A percentile compares a stretch with the other conserved stretches of the same genome.
These are phyloP conservation scores for Spatulosminthurus flaviceps DNA, from an alignment of 2,888 invertebrate species.

Conservation along the genomic window DNA sequence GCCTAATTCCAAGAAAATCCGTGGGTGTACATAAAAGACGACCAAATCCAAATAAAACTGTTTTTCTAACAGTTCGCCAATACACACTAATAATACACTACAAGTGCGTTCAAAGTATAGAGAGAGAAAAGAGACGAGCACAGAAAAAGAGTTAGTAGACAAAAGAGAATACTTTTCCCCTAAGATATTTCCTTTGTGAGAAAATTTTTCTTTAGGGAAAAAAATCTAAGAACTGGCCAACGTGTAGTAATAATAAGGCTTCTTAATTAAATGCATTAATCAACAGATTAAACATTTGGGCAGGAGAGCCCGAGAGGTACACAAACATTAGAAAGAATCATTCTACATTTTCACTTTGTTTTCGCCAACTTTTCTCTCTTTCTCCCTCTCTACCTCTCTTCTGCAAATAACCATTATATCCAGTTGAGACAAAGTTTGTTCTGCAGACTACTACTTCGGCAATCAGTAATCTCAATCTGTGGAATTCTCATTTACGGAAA, in stretches of 20 bases:
- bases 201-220: constrained; percentile 3
- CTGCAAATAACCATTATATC: constrained; percentile 7
- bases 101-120: background rate
- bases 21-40: background rate
- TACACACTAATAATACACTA: constrained; percentile 9
- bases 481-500: constrained; percentile 20
- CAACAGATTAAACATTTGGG: constrained; percentile 39
- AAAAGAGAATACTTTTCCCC: too few species aligned
- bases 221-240: background rate
- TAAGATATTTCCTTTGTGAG: too few species aligned
- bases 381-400: too few species aligned
- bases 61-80: background rate
- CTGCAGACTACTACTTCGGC: background rate
- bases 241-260: constrained; percentile 31
- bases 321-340: background rate
- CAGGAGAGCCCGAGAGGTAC: background rate
- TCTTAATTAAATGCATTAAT: constrained; percentile 46
- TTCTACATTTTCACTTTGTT: constrained; percentile 9
- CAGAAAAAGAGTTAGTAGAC: constrained; percentile 12
- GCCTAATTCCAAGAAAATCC: background rate
- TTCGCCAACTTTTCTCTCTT: constrained; percentile 10
- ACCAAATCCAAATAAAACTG: background rate
- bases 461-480: constrained; percentile 28
- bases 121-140: constrained; percentile 4
- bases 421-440: constrained; percentile 10